A percentile compares a stretch with the other conserved stretches of the same genome.
Conservation (phyloP, 1,140 invertebrate genomes). For the Neelides sp. region DNA sequence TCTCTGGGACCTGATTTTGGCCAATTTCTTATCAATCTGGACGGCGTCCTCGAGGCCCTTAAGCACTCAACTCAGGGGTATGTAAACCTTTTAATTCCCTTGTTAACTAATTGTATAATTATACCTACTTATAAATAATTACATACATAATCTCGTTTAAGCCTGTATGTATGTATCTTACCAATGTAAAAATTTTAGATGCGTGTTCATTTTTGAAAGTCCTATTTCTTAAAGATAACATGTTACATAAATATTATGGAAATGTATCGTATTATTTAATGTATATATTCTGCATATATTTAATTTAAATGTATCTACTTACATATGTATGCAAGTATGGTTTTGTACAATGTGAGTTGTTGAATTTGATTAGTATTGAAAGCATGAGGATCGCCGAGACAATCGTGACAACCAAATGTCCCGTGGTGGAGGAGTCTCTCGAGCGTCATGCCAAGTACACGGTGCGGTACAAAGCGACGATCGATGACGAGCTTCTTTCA, state of each 20-base stretch:
- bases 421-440: constrained; percentile 2
- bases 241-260: too few relatives aligned
- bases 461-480: constrained; percentile 23
- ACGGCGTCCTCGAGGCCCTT: constrained; percentile 79
- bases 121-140: too few relatives aligned
- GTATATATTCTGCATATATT: too few relatives aligned
- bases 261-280: too few relatives aligned
- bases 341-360: constrained; percentile 3
- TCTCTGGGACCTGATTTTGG: constrained; percentile 65
- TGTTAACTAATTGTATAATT: too few relatives aligned
- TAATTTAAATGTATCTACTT: too few relatives aligned
- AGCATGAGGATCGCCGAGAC: constrained; percentile 22
- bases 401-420: constrained; percentile 22
- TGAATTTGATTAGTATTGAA: constrained; percentile 13
- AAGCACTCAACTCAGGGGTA: constrained; percentile 39
- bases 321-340: too few relatives aligned
- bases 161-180: too few relatives aligned
- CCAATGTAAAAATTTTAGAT: too few relatives aligned
- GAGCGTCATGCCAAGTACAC: constrained; percentile 11
- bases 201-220: too few relatives aligned
- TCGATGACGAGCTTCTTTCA: constrained; percentile 16
- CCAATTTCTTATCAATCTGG: constrained; percentile 70
- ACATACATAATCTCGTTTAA: too few relatives aligned
- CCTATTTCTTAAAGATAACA: too few relatives aligned
- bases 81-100: constrained; percentile 10